phyloP scores from a whole-genome alignment of 1,140 invertebrate species.

The Solenopsis fugax region DNA sequence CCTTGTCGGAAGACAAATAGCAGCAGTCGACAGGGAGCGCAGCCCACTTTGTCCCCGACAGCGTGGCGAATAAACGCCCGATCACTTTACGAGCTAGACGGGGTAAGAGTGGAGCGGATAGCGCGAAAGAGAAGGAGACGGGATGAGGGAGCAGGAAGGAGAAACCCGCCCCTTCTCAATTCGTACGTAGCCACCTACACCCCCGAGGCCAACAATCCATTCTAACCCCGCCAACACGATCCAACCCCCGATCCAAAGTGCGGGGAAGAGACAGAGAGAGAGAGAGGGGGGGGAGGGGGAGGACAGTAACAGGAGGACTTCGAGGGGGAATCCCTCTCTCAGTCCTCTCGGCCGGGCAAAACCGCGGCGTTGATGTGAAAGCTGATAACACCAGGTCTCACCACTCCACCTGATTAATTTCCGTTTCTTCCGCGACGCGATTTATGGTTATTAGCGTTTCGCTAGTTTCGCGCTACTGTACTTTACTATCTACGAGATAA shows the following conservation, averaged over 20 bases:
- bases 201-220: conserved; percentile 77
- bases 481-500: conserved; percentile 30
- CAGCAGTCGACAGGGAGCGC: conserved; percentile 77
- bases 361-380: conserved; percentile 75
- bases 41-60: conserved; percentile 81
- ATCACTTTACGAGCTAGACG: conserved; percentile 78
- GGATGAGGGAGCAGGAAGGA: conserved; percentile 57
- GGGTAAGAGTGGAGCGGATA: conserved; percentile 68
- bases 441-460: conserved; percentile 64
- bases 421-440: conserved; percentile 63
- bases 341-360: conserved; percentile 63
- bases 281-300: background rate
- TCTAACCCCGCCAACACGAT: conserved; percentile 75
- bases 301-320: conserved; percentile 56
- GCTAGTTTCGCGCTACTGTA: conserved; percentile 35
- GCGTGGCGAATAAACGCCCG: conserved; percentile 79
- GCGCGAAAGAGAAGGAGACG: conserved; percentile 62
- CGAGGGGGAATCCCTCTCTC: conserved; percentile 37
- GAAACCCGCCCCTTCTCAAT: conserved; percentile 74
- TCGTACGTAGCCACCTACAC: conserved; percentile 77
- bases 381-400: conserved; percentile 75
- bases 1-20: conserved; percentile 81
- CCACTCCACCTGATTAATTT: conserved; percentile 77
- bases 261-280: background rate
- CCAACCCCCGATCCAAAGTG: conserved; percentile 63